Evolutionary conservation across 2,888 invertebrate species (phyloP).

Genomic region (Resseliella maxima): DNA sequence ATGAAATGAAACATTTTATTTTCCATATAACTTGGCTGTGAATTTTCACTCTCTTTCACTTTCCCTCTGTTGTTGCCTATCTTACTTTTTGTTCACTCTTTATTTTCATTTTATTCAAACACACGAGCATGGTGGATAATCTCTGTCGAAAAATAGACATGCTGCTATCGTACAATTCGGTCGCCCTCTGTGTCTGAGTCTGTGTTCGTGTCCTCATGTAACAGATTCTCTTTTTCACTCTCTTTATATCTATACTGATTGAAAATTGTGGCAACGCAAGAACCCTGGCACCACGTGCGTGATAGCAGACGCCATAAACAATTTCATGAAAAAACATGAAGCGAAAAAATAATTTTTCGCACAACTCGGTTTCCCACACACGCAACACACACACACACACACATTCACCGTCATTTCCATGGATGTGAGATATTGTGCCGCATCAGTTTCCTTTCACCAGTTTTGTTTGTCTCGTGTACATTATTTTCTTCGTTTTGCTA

Average conservation of each 20-base stretch:
- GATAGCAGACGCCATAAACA: constrained; percentile 48
- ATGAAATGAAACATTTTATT: constrained; percentile 22
- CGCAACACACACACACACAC: too few relatives aligned
- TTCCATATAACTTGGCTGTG: constrained; percentile 22
- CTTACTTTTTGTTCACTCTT: too few relatives aligned
- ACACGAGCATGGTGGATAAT: background rate
- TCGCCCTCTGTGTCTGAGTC: background rate
- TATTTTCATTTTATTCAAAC: background rate
- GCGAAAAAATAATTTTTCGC: background rate
- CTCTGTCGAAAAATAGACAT: background rate
- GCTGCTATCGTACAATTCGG: background rate
- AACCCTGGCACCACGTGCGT: constrained; percentile 37
- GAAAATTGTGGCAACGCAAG: background rate
- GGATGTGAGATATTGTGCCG: background rate
- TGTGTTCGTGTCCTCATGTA: background rate
- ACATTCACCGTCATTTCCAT: constrained; percentile 22
- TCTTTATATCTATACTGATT: background rate
- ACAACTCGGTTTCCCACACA: constrained; percentile 9
- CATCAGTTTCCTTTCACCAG: background rate
- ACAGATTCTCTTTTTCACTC: background rate
- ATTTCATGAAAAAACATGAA: constrained; percentile 24
- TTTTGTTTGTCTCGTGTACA: background rate
- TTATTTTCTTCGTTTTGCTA: background rate
- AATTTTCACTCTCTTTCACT: background rate
- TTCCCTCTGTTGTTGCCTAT: too few relatives aligned